Evolutionary conservation across 2,888 invertebrate species (phyloP).

Genomic region (Eudasyphora cyanicolor): DNA sequence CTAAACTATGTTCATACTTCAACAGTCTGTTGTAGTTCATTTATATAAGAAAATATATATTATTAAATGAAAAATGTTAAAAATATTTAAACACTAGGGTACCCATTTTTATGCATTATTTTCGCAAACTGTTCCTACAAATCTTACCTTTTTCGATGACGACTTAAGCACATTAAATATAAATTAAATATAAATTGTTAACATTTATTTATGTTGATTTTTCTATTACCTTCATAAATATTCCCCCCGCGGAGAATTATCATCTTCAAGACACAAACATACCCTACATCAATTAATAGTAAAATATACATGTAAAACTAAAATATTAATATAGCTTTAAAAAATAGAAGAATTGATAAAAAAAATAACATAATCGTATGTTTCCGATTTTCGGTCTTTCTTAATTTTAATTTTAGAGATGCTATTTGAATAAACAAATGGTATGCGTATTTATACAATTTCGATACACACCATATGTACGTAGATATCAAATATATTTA

Average conservation of each 20-base stretch:
- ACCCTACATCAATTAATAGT: neutral
- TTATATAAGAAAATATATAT: too few species aligned
- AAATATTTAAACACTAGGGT: too few species aligned
- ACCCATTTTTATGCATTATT: too few species aligned
- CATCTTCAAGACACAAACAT: constrained; percentile 46
- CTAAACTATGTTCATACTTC: too few species aligned
- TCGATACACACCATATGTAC: neutral
- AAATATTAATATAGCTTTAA: constrained; percentile 47
- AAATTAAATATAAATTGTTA: neutral
- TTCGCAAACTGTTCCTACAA: too few species aligned
- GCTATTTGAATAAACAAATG: neutral
- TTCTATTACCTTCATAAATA: constrained; percentile 51
- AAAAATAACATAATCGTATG: constrained; percentile 27
- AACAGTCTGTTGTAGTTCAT: too few species aligned
- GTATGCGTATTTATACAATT: neutral
- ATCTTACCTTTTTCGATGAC: too few species aligned
- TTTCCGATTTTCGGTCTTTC: neutral
- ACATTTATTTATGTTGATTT: constrained; percentile 13
- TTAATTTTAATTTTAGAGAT: neutral
- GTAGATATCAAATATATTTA: neutral
- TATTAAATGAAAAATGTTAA: too few species aligned
- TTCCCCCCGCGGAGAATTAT: constrained; percentile 50
- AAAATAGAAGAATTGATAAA: constrained; percentile 35
- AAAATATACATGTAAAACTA: constrained; percentile 54
- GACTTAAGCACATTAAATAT: too few species aligned